These are phyloP conservation scores for Desoria tigrina DNA, from an alignment of 2,888 invertebrate genomes.

Conservation along the genomic window DNA sequence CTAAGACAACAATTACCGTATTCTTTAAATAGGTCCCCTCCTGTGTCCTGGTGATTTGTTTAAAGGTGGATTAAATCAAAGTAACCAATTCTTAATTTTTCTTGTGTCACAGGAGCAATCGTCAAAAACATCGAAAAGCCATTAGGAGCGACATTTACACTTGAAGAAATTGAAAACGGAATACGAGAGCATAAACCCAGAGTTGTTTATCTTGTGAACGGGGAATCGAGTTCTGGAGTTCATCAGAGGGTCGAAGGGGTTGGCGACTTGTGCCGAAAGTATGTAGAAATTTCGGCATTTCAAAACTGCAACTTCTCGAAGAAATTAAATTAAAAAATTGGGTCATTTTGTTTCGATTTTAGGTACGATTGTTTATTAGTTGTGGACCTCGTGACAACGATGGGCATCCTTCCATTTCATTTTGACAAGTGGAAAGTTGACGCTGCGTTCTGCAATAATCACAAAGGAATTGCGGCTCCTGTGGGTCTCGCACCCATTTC, in stretches of 20 bases:
- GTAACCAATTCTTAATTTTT: too few relatives aligned
- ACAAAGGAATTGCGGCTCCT: conserved; percentile 73
- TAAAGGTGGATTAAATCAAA: too few relatives aligned
- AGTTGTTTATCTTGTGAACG: conserved; percentile 78
- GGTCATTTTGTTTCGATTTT: not conserved
- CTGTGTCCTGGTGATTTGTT: too few relatives aligned
- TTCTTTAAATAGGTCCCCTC: too few relatives aligned
- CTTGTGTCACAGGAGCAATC: not conserved
- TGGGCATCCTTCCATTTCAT: conserved; percentile 69
- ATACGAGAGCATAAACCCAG: conserved; percentile 67
- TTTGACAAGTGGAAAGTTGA: conserved; percentile 73
- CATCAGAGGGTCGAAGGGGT: conserved; percentile 77
- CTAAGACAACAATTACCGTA: too few relatives aligned
- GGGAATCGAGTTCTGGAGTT: conserved; percentile 83
- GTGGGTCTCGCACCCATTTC: conserved; percentile 75
- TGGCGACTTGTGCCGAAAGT: conserved; percentile 67
- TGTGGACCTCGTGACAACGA: conserved; percentile 74
- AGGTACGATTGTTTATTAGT: conserved; percentile 64
- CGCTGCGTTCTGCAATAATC: conserved; percentile 72
- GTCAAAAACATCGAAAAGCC: not conserved
- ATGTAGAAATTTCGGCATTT: conserved; percentile 24
- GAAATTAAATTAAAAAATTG: too few relatives aligned
- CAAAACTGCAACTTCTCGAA: not conserved
- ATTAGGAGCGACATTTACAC: conserved; percentile 63
- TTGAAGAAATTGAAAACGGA: conserved; percentile 67